Conservation (phyloP, 2,888 invertebrate species). For the Scelioninae gen. 1 region DNA sequence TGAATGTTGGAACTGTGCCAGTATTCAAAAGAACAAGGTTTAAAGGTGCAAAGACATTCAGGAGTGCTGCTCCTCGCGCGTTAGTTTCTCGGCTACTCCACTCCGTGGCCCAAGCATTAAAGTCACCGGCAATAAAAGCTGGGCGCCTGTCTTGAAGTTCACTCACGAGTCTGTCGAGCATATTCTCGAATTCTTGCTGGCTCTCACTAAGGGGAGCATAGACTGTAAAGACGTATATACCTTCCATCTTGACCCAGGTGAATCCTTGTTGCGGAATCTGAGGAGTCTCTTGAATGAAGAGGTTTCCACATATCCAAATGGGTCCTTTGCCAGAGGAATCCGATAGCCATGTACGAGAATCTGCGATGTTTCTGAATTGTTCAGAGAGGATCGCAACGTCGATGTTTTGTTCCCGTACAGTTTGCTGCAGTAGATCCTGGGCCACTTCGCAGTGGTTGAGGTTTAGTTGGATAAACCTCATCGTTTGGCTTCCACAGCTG, state of each 20-base stretch:
- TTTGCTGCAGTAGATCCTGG: constrained; percentile 8
- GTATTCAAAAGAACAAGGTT: constrained; percentile 1
- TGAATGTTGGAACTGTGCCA: constrained; percentile 10
- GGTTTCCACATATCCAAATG: too few relatives aligned
- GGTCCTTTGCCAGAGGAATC: too few relatives aligned
- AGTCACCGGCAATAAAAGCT: constrained; percentile 1
- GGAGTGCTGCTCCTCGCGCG: background rate
- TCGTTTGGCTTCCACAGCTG: background rate
- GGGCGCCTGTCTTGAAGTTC: constrained; percentile 1
- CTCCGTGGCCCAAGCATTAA: constrained; percentile 6
- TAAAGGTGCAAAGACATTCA: background rate
- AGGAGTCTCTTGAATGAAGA: too few relatives aligned
- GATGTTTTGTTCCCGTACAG: background rate
- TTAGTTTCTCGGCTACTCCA: constrained; percentile 1
- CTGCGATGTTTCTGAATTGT: background rate
- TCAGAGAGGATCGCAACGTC: constrained; percentile 4
- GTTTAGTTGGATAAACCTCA: constrained; percentile 24
- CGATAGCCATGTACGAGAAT: too few relatives aligned
- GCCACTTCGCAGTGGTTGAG: constrained; percentile 35
- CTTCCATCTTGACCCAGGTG: too few relatives aligned
- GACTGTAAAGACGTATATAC: too few relatives aligned
- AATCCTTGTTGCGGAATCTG: too few relatives aligned
- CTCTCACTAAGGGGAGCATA: constrained; percentile 73
- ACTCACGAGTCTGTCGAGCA: background rate
- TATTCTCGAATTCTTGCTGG: constrained; percentile 74